Conservation (phyloP, 37 sponge, comb jelly and placozoan genomes). For the Cliona cf. orientalis region DNA sequence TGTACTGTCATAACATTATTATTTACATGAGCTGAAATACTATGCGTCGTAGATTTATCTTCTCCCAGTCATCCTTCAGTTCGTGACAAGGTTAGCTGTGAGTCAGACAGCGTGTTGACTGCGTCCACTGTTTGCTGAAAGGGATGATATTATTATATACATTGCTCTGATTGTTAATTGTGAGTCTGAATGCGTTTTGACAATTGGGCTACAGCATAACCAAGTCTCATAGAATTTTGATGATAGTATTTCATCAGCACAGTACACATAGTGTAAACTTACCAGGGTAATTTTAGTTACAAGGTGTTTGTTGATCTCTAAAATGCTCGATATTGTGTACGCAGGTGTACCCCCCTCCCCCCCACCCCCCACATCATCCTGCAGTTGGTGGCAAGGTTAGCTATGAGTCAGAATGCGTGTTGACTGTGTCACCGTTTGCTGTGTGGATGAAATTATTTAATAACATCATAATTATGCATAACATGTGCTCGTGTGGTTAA, state of each 20-base stretch:
- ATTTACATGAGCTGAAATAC: not conserved
- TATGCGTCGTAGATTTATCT: too few species aligned
- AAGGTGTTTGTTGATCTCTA: not conserved
- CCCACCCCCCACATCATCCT: too few species aligned
- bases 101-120: not conserved
- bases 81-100: not conserved
- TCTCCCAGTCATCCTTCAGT: too few species aligned
- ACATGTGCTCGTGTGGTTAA: not conserved
- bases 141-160: not conserved
- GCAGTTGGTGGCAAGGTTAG: not conserved
- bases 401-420: not conserved
- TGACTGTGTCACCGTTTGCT: not conserved
- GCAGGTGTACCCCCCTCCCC: not conserved
- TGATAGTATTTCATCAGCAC: too few species aligned
- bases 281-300: too few species aligned
- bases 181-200: slow-evolving; percentile 1
- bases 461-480: not conserved
- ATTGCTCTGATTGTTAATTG: not conserved
- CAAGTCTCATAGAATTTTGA: too few species aligned
- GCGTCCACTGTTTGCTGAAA: not conserved
- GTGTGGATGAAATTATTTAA: not conserved
- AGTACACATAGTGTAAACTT: too few species aligned
- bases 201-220: too few species aligned
- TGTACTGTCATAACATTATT: not conserved
- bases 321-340: not conserved